Evolutionary conservation across 1,140 invertebrate genomes (phyloP).

Genomic region (Penaeus chinensis): DNA sequence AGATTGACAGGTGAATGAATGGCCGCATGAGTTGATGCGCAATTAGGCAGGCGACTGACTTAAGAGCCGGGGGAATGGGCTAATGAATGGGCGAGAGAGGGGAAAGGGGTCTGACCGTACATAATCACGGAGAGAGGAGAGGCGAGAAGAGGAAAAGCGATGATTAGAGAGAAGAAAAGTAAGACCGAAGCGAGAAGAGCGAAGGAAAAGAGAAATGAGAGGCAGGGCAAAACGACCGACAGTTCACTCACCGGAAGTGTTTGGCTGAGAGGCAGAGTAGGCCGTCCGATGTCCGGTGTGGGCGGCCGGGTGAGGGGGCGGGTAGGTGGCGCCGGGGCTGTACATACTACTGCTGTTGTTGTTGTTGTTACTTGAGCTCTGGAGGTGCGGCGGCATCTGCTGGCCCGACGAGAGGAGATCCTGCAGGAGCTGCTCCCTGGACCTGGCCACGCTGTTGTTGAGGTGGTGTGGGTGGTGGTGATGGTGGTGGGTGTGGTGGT

Average conservation of each 20-base stretch:
- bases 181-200: background rate
- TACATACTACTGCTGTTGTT: conserved; percentile 25
- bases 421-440: conserved; percentile 47
- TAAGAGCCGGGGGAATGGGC: too few relatives aligned
- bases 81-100: too few relatives aligned
- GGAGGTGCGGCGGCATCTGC: conserved; percentile 19
- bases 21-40: too few relatives aligned
- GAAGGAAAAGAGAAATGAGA: background rate
- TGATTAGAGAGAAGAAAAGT: background rate
- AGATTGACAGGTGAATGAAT: too few relatives aligned
- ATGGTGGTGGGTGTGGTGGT: conserved; percentile 40
- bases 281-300: conserved; percentile 61
- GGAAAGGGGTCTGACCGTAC: background rate
- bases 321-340: conserved; percentile 20
- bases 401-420: conserved; percentile 46
- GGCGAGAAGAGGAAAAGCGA: background rate
- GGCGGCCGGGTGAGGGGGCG: conserved; percentile 53
- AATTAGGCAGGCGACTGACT: too few relatives aligned
- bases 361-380: conserved; percentile 17
- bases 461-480: conserved; percentile 41
- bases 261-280: conserved; percentile 56
- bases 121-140: background rate
- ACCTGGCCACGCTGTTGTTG: conserved; percentile 30
- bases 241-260: conserved; percentile 46
- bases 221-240: background rate